Conservation (phyloP, 2,888 invertebrate species). For the Cremastobaeus sp. region DNA sequence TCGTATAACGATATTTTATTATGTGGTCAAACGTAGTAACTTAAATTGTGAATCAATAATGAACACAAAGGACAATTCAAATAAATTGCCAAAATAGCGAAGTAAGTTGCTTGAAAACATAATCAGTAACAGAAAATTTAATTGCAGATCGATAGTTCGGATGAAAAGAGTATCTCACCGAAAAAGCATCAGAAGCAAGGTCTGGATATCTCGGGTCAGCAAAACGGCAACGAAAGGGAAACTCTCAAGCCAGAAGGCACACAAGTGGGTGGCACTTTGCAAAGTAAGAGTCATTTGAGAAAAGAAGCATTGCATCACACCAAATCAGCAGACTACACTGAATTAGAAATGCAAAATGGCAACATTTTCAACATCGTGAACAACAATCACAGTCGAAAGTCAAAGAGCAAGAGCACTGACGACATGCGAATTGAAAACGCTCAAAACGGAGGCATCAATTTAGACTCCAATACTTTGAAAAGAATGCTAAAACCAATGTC, state of each 20-base stretch:
- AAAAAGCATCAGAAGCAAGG: conserved; percentile 80
- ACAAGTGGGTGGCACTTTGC: conserved; percentile 88
- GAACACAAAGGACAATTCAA: too few relatives aligned
- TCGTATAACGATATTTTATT: too few relatives aligned
- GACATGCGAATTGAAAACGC: conserved; percentile 84
- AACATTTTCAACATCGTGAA: conserved; percentile 77
- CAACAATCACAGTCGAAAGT: conserved; percentile 81
- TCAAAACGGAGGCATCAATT: conserved; percentile 78
- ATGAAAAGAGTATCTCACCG: conserved; percentile 79
- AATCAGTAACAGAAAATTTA: neutral
- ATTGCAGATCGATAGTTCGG: conserved; percentile 74
- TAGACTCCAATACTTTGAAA: conserved; percentile 92
- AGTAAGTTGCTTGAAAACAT: neutral
- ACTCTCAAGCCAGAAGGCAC: conserved; percentile 88
- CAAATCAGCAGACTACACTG: conserved; percentile 81
- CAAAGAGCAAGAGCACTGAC: conserved; percentile 93
- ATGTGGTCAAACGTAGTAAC: too few relatives aligned
- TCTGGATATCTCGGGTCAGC: conserved; percentile 78
- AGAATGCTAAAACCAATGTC: conserved; percentile 97
- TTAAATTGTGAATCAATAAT: too few relatives aligned
- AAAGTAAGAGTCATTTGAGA: conserved; percentile 72
- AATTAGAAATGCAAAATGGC: conserved; percentile 78
- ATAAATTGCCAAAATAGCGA: neutral
- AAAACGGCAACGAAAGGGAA: conserved; percentile 78
- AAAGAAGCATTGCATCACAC: conserved; percentile 77